Evolutionary conservation across 2,113 vertebrate species (phyloP), one percentile per base, ranked within the genome.

Genomic region (Miniopterus natalensis): DNA sequence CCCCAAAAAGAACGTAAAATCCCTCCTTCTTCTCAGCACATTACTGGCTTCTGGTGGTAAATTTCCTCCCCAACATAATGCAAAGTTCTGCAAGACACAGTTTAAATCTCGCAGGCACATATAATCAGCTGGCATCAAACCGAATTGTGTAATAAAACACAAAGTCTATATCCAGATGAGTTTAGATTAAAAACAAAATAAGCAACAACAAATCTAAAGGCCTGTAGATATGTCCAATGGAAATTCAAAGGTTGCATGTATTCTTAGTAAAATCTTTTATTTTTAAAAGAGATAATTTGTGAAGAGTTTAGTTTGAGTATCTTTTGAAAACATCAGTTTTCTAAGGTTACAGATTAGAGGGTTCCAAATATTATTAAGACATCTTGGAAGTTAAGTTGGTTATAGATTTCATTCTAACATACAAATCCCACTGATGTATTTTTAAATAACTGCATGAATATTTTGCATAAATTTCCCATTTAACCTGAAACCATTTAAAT

Each of bases 151-250:
- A 88, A 85, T 42, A 74, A 10, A 92, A 93, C 40, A 77, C 6
- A 61, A 89, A 63, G 25, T 57, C 31, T 94, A 20, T 65, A 84
- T 40, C 25, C 53, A 78, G 8, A 51, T 8, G 53, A 68, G 31
- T 80, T 92, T 84, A 75, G 23, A 66, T 90, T 86, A 70, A 74
- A 91, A 95, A 89, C 18, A 93, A 84, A 80, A 68, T 10, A 95
- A 88, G 17, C 27, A 96, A 66, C 6, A 95, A 96, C 47, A 94
- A 95, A 70, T 42, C 25, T 51, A 93, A 90, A 95, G 45, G 20
- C 10, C 36, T 53, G 0, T 31, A 49, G 47, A 63, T 36, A 90
- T 45, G 6, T 53, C 17, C 59, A 42, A 18, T 59, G 80, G n/a
- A 93, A 94, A 97, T 2, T 59, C 74, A 90, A 88, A 96, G 21